These are phyloP conservation scores for Brachionus paranguensis DNA, from an alignment of 1,140 invertebrate species.

Conservation along the genomic window DNA sequence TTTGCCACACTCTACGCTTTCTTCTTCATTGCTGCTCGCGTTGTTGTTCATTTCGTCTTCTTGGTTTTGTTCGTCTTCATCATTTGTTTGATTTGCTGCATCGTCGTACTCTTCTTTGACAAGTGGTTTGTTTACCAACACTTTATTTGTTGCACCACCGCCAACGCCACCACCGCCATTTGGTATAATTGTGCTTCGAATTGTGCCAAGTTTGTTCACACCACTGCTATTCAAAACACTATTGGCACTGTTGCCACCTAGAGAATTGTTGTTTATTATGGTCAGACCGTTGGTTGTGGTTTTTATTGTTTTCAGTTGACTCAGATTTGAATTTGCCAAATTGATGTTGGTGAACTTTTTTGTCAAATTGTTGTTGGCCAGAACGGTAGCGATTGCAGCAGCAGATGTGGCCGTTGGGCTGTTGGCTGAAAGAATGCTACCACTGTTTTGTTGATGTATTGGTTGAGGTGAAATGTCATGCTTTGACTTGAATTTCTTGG, in stretches of 20 bases:
- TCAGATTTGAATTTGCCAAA: conserved; percentile 19
- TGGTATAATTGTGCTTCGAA: not conserved
- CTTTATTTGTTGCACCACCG: not conserved
- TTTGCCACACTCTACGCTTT: not conserved
- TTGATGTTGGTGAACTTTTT: conserved; percentile 17
- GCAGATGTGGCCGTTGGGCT: not conserved
- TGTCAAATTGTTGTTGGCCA: not conserved
- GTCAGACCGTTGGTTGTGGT: not conserved
- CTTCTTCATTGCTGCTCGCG: not conserved
- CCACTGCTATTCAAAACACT: no score
- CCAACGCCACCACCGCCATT: not conserved
- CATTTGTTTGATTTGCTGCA: conserved; percentile 6
- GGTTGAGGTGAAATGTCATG: not conserved
- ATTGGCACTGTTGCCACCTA: not conserved
- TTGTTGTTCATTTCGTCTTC: not conserved
- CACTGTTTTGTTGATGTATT: not conserved
- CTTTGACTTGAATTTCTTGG: not conserved
- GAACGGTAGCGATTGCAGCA: not conserved
- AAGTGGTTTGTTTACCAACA: not conserved
- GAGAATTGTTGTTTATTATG: not conserved
- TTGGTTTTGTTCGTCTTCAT: not conserved
- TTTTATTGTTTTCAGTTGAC: conserved; percentile 1
- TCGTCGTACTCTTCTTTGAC: conserved; percentile 3
- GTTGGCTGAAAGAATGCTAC: not conserved
- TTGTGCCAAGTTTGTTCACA: not conserved